Evolutionary conservation across 1,140 invertebrate genomes (phyloP).

Genomic region (Argopecten irradians): DNA sequence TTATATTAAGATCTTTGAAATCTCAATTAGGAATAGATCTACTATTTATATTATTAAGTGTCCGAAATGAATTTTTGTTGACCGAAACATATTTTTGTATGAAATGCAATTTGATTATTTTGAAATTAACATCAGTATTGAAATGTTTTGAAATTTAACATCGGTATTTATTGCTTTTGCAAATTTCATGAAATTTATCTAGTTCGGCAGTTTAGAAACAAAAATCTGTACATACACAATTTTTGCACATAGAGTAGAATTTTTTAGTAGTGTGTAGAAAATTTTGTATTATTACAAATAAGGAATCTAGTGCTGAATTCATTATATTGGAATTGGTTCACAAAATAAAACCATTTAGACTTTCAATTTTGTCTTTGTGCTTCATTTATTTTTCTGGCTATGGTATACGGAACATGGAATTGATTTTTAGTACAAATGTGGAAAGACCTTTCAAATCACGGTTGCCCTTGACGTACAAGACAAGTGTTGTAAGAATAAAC

Average conservation of each 20-base stretch:
- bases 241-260: neutral
- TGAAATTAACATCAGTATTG: neutral
- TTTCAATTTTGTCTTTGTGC: neutral
- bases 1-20: neutral
- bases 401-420: neutral
- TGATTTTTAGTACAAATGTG: too few relatives aligned
- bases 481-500: too few relatives aligned
- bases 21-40: neutral
- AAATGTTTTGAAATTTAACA: too few relatives aligned
- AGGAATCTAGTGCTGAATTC: neutral
- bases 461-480: too few relatives aligned
- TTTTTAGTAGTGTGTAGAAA: neutral
- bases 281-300: neutral
- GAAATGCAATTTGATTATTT: neutral
- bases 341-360: neutral
- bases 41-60: too few relatives aligned
- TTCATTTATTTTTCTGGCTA: neutral
- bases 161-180: neutral
- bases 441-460: too few relatives aligned
- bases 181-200: too few relatives aligned
- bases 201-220: neutral
- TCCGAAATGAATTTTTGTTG: neutral
- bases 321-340: conserved; percentile 11
- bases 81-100: neutral
- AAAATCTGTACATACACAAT: neutral